These are phyloP conservation scores for Sebastolobus alascanus DNA, from an alignment of 2,797 vertebrate genomes.

Conservation along the genomic window DNA sequence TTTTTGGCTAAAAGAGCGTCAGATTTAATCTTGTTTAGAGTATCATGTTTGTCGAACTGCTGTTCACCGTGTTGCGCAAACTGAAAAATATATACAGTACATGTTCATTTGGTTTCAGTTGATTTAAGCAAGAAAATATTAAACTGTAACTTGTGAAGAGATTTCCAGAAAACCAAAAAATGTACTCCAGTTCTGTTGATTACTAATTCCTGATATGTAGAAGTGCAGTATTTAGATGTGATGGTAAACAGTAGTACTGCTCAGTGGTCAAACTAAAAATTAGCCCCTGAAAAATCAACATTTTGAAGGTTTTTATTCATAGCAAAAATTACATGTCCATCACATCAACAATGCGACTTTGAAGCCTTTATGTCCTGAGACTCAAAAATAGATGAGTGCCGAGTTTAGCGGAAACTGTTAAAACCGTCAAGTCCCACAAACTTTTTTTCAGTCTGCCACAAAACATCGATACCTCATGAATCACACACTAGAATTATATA, in stretches of 20 bases:
- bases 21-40: slow-evolving; percentile 3
- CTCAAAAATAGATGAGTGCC: neutral
- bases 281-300: neutral
- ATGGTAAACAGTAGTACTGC: neutral
- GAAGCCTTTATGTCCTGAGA: neutral
- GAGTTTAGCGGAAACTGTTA: slow-evolving; percentile 5
- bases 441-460: slow-evolving; percentile 11
- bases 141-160: slow-evolving; percentile 4
- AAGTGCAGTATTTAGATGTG: slow-evolving; percentile 3
- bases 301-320: slow-evolving; percentile 12
- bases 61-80: neutral
- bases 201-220: neutral
- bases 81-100: neutral
- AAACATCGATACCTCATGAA: slow-evolving; percentile 49
- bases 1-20: neutral
- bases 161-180: neutral
- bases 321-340: neutral
- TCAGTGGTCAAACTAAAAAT: neutral
- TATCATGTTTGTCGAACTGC: neutral
- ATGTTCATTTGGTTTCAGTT: neutral
- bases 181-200: neutral
- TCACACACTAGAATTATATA: slow-evolving; percentile 2
- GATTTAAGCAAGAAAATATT: neutral
- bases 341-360: neutral
- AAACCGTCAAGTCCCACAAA: slow-evolving; percentile 3